Conservation (phyloP, 1,140 invertebrate genomes). For the Drosophila sechellia region DNA sequence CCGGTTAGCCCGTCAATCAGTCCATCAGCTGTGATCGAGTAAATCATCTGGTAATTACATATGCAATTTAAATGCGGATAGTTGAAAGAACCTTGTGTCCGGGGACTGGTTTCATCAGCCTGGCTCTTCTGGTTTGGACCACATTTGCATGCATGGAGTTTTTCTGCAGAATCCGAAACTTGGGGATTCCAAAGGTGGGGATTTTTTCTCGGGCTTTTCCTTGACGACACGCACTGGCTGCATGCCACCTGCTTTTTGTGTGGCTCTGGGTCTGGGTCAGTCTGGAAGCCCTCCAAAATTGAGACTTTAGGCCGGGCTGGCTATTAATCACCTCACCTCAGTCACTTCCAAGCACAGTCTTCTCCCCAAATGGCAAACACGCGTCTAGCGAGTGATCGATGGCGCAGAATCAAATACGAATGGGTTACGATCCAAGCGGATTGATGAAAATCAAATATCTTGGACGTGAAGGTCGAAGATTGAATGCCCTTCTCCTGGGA, state of each 20-base stretch:
- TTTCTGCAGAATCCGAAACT: slow-evolving; percentile 62
- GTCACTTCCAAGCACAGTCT: slow-evolving; percentile 29
- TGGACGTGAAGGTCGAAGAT: slow-evolving; percentile 12
- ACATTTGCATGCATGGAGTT: slow-evolving; percentile 37
- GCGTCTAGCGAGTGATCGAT: slow-evolving; percentile 37
- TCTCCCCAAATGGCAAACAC: slow-evolving; percentile 47
- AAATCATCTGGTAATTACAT: slow-evolving; percentile 27
- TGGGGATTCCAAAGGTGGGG: slow-evolving; percentile 29
- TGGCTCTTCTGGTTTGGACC: slow-evolving; percentile 6
- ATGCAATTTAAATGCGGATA: neutral
- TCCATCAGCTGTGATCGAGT: slow-evolving; percentile 21
- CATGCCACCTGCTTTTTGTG: slow-evolving; percentile 5
- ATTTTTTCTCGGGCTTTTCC: slow-evolving; percentile 49
- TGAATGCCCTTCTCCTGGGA: slow-evolving; percentile 25
- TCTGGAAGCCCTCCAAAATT: slow-evolving; percentile 4
- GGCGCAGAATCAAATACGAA: slow-evolving; percentile 19
- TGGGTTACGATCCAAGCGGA: slow-evolving; percentile 14
- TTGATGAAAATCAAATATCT: slow-evolving; percentile 27
- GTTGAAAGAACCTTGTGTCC: neutral
- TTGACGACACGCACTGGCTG: slow-evolving; percentile 3
- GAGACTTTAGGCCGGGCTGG: neutral
- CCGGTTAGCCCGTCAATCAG: slow-evolving; percentile 31
- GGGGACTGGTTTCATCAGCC: slow-evolving; percentile 11
- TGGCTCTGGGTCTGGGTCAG: slow-evolving; percentile 10
- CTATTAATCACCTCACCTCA: slow-evolving; percentile 24